Base-by-base conservation (phyloP, 2,113 vertebrate species). In the Odocoileus virginianus region DNA sequence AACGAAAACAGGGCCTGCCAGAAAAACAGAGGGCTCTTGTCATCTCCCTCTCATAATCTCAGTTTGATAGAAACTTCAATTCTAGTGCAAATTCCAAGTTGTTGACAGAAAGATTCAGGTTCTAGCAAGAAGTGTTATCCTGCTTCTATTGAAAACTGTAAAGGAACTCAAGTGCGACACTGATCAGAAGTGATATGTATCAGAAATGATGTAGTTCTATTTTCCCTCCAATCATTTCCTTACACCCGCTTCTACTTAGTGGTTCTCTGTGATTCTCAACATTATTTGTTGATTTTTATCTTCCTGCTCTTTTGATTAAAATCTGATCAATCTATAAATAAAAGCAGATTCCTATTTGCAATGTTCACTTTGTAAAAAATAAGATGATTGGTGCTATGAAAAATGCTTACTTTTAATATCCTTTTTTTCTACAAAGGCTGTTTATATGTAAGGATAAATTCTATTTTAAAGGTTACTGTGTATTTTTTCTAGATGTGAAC, bases 401-500 rank as follows among this genome's bases (percentile, higher is more conserved):
- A 96, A 97, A 94, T 91, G 97, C 96, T 98, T 97, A 98, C 98
- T 98, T 98, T 95, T 97, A 98, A 93, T 98, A 98, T 89, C 88
- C 60, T 84, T 64, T 97, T 98, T 99, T 99, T 99, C 98, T 99
- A 99, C 98, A 98, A 98, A 99, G 97, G 96, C 98, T 99, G 99
- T 99, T 99, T 99, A 99, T 98, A 98, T 98, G 99, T 99, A 98
- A 98, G 99, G 99, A 99, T 98, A 99, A 99, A 99, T 98, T 99
- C 98, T 99, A 99, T 99, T 99, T 99, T 98, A 99, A 98, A 99
- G 96, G 98, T 99, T 99, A 98, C 97, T 97, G 98, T 99, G 99
- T 99, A 99, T 99, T 99, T 99, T 99, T 99, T 99, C 99, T 99
- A 99, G 99, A 96, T 98, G 99, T 99, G 99, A 98, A 99, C 98